Evolutionary conservation across 2,797 vertebrate species (phyloP).

Genomic region (Acanthurus tractus): DNA sequence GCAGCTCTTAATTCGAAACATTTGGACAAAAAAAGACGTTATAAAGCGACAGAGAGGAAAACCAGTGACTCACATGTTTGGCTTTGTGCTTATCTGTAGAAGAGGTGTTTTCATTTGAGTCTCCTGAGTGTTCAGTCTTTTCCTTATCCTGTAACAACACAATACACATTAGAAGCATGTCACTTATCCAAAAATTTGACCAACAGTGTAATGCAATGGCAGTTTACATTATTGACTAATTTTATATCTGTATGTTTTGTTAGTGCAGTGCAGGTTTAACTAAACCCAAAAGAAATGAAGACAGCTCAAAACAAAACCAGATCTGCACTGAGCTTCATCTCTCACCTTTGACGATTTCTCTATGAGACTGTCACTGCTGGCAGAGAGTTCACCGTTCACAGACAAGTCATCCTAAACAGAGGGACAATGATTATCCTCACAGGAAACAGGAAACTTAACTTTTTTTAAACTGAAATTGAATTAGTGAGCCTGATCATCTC

Average conservation of each 20-base stretch:
- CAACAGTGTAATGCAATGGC: background rate
- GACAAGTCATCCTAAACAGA: slow-evolving; percentile 70
- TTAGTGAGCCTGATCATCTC: background rate
- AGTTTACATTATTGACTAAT: too few species aligned
- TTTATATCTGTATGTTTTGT: too few species aligned
- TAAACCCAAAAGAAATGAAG: background rate
- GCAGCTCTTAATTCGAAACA: background rate
- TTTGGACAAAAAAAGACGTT: background rate
- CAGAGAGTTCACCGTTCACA: slow-evolving; percentile 43
- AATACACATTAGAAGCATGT: background rate
- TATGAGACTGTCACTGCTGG: slow-evolving; percentile 44
- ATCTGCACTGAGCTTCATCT: background rate
- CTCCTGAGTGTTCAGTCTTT: slow-evolving; percentile 45
- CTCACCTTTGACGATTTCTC: slow-evolving; percentile 73
- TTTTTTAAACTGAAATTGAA: background rate
- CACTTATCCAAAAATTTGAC: background rate
- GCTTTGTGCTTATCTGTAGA: slow-evolving; percentile 62
- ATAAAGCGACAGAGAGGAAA: background rate
- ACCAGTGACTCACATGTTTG: slow-evolving; percentile 62
- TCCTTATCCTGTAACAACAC: slow-evolving; percentile 59
- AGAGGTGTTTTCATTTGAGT: slow-evolving; percentile 33
- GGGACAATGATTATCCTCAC: background rate
- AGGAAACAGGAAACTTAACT: background rate
- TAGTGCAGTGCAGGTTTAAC: background rate
- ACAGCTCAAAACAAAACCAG: background rate